Base-by-base conservation (phyloP, 1,140 invertebrate genomes). In the Lineus longissimus region DNA sequence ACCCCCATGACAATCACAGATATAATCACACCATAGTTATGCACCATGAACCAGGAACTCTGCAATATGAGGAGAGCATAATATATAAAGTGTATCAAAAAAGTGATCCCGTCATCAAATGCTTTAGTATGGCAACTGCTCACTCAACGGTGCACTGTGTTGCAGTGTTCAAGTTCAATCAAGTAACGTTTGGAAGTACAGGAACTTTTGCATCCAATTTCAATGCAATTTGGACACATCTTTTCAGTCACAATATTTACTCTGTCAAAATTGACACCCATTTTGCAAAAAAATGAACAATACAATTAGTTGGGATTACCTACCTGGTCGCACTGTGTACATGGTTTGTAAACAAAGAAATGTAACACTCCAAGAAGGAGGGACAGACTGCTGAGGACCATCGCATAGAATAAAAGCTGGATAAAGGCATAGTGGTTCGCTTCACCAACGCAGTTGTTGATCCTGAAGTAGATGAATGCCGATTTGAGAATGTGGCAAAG, bases 371-470 rank as follows among this genome's bases (percentile, higher is more conserved):
- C 61, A 6, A 74, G 25, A 11, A 72, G 56, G 51, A 77, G 71
- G 15, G 72, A 68, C 31, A 67, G 63, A n/a, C 69, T 47, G 55
- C 73, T 68, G 23, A 79, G 67, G 11, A 72, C 25, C 40, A 73
- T 70, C n/a, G 78, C 67, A 63, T 76, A 80, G 33, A 77, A 63
- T 9, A 76, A 40, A 25, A 80, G 68, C 55, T 73, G 70, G n/a
- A 74, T 61, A 61, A 81, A 81, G 13, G 71, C 67, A 70, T 70
- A 78, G 45, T 81, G 80, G 57, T 81, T 81, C 23, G 70, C 73
- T 59, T 80, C 75, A 31, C 80, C 80, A 19, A 81, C 79, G 73
- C 80, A 81, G 56, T 81, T 81, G 65, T 81, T 81, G 51, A 81
- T 78, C 80, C 80, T 81, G 67, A 51, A 69, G 63, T 6, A 57